phyloP scores from a whole-genome alignment of 2,113 vertebrate genomes.

The Micromys minutus region DNA sequence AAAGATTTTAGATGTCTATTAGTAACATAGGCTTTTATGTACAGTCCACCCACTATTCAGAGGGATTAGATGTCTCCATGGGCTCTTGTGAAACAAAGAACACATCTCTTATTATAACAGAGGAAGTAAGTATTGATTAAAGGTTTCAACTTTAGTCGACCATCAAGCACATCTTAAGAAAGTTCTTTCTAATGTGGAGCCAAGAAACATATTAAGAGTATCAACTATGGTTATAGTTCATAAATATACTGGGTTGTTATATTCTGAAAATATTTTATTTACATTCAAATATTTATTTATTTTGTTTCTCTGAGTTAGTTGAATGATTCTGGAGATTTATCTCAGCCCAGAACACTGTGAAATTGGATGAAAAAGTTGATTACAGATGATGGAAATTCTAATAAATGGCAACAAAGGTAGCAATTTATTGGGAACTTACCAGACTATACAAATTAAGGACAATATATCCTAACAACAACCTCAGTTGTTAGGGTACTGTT shows the following conservation, averaged over 20 bases:
- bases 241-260: neutral
- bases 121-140: constrained; percentile 44
- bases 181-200: neutral
- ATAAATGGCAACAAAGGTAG: neutral
- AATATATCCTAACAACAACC: neutral
- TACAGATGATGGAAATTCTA: neutral
- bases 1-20: constrained; percentile 48
- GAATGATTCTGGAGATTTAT: neutral
- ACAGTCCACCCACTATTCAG: constrained; percentile 1
- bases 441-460: neutral
- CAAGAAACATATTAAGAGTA: neutral
- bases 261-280: neutral
- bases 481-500: neutral
- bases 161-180: neutral
- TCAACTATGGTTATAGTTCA: neutral
- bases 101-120: neutral
- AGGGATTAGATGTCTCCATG: constrained; percentile 11
- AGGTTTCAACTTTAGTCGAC: neutral
- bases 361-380: neutral
- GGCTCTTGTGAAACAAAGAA: constrained; percentile 37
- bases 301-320: neutral
- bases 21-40: constrained; percentile 41
- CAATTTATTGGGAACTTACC: neutral
- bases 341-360: neutral
- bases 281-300: neutral